Evolutionary conservation across 1,140 invertebrate genomes (phyloP).

Genomic region (Ceratosolen solmsi): DNA sequence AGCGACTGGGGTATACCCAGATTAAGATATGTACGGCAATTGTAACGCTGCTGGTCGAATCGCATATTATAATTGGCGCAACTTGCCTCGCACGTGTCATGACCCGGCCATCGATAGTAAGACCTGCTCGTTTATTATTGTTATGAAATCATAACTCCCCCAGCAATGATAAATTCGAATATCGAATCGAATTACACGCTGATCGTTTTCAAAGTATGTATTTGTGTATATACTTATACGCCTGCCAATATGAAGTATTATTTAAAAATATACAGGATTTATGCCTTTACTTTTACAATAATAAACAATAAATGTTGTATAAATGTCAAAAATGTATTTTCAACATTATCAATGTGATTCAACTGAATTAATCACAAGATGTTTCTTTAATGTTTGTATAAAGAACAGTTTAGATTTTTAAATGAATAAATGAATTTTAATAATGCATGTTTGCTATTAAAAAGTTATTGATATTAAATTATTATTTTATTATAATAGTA

Average conservation of each 20-base stretch:
- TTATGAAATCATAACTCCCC: conserved; percentile 64
- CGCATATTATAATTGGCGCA: conserved; percentile 70
- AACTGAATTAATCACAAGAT: no score
- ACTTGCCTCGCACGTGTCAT: conserved; percentile 60
- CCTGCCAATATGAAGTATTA: not conserved
- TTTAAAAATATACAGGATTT: not conserved
- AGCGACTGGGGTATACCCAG: conserved; percentile 19
- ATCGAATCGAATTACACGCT: conserved; percentile 70
- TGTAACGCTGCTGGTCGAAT: conserved; percentile 60
- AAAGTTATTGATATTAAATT: no score
- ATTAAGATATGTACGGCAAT: conserved; percentile 64
- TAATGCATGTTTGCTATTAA: no score
- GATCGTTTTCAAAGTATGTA: conserved; percentile 43
- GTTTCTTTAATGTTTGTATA: no score
- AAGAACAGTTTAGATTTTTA: no score
- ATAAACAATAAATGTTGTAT: not conserved
- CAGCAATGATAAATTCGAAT: conserved; percentile 56
- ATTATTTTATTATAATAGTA: no score
- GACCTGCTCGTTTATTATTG: conserved; percentile 72
- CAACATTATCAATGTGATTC: no score
- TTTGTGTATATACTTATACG: not conserved
- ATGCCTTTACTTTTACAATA: not conserved
- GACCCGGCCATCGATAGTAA: conserved; percentile 59
- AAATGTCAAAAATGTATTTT: not conserved
- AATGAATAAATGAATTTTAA: no score